Percentiles rank a stretch among this genome's conserved stretches.
These are phyloP conservation scores for Galbula dea DNA, from an alignment of 2,113 vertebrate species.

Conservation along the genomic window DNA sequence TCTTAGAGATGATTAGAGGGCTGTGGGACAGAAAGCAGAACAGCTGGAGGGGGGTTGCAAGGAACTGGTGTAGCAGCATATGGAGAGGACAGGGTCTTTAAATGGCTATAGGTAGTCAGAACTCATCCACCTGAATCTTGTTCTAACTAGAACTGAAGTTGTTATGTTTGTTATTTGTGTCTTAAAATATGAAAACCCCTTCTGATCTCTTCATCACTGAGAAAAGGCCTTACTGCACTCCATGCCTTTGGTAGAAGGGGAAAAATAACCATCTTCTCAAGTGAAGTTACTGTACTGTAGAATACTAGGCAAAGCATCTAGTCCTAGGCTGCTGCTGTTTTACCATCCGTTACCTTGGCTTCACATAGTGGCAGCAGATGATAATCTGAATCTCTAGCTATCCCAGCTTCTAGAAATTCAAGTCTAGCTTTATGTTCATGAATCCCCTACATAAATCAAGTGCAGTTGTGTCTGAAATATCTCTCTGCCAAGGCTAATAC, in stretches of 20 bases:
- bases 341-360: not conserved
- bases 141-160: slow-evolving; percentile 3
- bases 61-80: not conserved
- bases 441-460: not conserved
- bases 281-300: not conserved
- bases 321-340: not conserved
- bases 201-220: not conserved
- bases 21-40: not conserved
- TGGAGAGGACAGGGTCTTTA: not conserved
- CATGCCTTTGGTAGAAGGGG: not conserved
- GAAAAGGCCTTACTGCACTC: not conserved
- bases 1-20: not conserved
- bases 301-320: not conserved
- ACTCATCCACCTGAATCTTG: not conserved
- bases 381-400: not conserved
- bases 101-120: not conserved
- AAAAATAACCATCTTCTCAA: not conserved
- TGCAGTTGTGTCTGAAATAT: not conserved
- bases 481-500: slow-evolving; percentile 65
- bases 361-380: not conserved
- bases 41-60: not conserved
- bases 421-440: not conserved
- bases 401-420: not conserved
- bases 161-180: not conserved
- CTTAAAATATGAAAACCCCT: not conserved